phyloP scores from a whole-genome alignment of 1,140 invertebrate genomes.

The Macrobrachium nipponense region DNA sequence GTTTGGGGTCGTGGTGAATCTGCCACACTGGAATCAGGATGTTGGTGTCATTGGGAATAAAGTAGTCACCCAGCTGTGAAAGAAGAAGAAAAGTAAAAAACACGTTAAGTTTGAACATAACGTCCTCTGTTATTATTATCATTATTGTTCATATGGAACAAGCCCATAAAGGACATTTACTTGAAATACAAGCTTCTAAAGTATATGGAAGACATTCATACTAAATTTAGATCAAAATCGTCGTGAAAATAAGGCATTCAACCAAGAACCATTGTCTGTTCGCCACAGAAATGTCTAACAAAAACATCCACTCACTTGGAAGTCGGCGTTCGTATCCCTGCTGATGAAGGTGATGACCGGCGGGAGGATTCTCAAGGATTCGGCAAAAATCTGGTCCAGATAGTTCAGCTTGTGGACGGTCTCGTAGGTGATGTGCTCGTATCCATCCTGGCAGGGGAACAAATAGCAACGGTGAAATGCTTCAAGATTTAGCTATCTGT shows the following conservation, averaged over 20 bases:
- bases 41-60: conserved; percentile 38
- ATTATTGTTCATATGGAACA: no score
- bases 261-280: no score
- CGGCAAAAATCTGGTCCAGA: conserved; percentile 68
- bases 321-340: conserved; percentile 64
- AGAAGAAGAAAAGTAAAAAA: not conserved
- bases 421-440: conserved; percentile 65
- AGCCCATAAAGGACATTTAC: no score
- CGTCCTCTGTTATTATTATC: no score
- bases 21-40: conserved; percentile 48
- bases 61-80: not conserved
- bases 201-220: no score
- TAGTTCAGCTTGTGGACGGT: conserved; percentile 66
- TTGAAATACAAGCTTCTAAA: no score
- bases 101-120: no score
- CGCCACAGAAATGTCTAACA: no score
- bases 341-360: conserved; percentile 63
- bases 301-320: not conserved
- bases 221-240: no score
- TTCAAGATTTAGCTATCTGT: not conserved
- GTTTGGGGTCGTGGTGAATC: conserved; percentile 75
- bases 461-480: not conserved
- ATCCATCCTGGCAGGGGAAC: conserved; percentile 29
- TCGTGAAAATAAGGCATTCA: no score
- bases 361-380: conserved; percentile 68